A percentile compares a stretch with the other conserved stretches of the same genome.
Evolutionary conservation across 2,113 vertebrate genomes (phyloP).

Genomic region (Phaethon lepturus): DNA sequence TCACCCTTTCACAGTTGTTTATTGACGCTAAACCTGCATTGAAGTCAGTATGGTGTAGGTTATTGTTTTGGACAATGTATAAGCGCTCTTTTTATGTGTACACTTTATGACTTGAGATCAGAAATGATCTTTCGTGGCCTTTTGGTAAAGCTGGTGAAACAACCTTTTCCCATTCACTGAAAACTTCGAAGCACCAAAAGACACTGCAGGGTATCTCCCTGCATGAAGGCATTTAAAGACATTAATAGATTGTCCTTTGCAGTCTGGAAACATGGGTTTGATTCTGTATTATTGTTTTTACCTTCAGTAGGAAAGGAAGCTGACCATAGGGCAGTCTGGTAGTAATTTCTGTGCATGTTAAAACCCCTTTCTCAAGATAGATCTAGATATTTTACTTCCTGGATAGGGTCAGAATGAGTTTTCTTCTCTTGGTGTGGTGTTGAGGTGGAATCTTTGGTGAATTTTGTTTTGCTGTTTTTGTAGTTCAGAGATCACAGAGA

Average conservation of each 20-base stretch:
- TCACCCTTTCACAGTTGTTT: neutral
- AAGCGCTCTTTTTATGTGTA: neutral
- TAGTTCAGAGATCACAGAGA: neutral
- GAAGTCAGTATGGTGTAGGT: neutral
- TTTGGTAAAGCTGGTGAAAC: neutral
- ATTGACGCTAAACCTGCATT: neutral
- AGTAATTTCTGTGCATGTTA: neutral
- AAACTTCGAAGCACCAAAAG: neutral
- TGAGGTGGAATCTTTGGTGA: neutral
- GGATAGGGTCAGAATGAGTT: neutral
- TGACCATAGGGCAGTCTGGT: neutral
- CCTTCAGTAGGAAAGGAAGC: neutral
- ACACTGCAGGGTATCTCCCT: neutral
- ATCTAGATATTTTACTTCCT: neutral
- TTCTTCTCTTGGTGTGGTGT: neutral
- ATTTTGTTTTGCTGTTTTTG: neutral
- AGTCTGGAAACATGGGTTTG: neutral
- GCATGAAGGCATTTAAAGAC: neutral
- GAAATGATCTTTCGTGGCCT: neutral
- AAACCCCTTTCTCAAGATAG: neutral
- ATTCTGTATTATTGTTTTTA: neutral
- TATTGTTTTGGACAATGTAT: neutral
- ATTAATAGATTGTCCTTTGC: neutral
- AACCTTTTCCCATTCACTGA: neutral
- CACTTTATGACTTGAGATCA: neutral